phyloP scores from a whole-genome alignment of 2,797 vertebrate genomes.

The Amphiprion clarkii region DNA sequence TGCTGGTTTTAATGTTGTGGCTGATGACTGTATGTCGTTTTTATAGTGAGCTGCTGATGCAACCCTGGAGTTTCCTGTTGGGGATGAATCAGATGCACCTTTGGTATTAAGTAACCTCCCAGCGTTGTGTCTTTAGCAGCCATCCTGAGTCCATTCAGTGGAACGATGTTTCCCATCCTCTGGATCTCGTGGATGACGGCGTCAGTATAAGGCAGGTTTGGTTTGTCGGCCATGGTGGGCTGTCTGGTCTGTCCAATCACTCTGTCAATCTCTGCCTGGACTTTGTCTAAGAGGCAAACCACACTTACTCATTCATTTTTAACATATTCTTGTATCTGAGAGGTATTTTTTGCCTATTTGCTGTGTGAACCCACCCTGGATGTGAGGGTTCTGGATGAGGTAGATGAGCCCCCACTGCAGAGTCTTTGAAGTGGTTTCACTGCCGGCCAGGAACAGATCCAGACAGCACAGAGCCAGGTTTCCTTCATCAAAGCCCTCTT shows the following conservation, averaged over 20 bases:
- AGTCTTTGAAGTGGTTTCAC: conserved; percentile 89
- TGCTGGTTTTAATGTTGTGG: too few relatives aligned
- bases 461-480: conserved; percentile 84
- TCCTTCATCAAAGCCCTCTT: conserved; percentile 81
- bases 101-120: conserved; percentile 86
- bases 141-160: conserved; percentile 80
- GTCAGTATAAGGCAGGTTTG: conserved; percentile 88
- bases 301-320: neutral
- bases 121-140: conserved; percentile 75
- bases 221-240: conserved; percentile 80
- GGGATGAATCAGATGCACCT: conserved; percentile 78
- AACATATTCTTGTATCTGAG: neutral
- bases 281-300: conserved; percentile 78
- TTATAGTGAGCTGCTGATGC: too few relatives aligned
- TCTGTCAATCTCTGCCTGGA: conserved; percentile 88
- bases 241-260: conserved; percentile 81
- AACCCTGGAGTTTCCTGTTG: neutral
- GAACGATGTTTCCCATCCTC: conserved; percentile 87
- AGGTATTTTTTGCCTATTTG: neutral
- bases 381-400: conserved; percentile 84
- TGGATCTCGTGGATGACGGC: conserved; percentile 91
- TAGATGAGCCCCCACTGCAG: conserved; percentile 90
- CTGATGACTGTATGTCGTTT: too few relatives aligned
- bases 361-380: conserved; percentile 84
- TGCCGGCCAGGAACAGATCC: conserved; percentile 91